Base-by-base conservation (phyloP, 2,888 invertebrate species). In the Augochlorella aurata region DNA sequence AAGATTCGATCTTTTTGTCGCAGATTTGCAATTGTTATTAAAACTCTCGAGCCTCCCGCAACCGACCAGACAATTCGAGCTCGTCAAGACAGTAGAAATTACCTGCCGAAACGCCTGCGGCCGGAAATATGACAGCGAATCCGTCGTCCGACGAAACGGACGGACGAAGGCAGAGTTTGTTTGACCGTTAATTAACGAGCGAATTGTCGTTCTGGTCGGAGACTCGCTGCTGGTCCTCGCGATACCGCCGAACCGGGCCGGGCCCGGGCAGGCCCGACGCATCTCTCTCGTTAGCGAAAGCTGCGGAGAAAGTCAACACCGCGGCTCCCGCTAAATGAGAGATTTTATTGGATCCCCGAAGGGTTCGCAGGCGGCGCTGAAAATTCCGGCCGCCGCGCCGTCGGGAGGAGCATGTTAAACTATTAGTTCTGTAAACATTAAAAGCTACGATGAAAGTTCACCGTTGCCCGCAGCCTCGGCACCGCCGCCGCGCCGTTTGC, bases 81-180 rank as follows among this genome's bases (percentile, higher is more conserved):
- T 3, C 3, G 38, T 5, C 38, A 38, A 38, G 38, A 38, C 38
- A 38, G 38, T 3, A 5, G 38, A 38, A 0, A 38, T 38, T 38
- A 7, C 38, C 2, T 38, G 38, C 38, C 5, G 38, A 38, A 38
- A 38, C 0, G 38, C 38, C 50, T 67, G 72, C 70, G 58, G 65
- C 45, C 74, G 81, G 82, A 87, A 85, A 87, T 85, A 85, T 84
- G 87, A 87, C 80, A 73, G 73, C 82, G 52, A 52, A 52, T 80
- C 78, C 78, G 69, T 75, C 73, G 75, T 24, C 76, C 61, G 21
- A 50, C 49, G 73, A 83, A 84, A 85, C 77, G 76, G 66, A 58
- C 71, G 74, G 74, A 61, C 77, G 16, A 14, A 54, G 21, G 1
- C 77, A 14, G 24, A 58, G 54, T 24, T 38, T 29, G 67, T 78